phyloP scores from a whole-genome alignment of 2,113 vertebrate genomes.

The Callocephalon fimbriatum region DNA sequence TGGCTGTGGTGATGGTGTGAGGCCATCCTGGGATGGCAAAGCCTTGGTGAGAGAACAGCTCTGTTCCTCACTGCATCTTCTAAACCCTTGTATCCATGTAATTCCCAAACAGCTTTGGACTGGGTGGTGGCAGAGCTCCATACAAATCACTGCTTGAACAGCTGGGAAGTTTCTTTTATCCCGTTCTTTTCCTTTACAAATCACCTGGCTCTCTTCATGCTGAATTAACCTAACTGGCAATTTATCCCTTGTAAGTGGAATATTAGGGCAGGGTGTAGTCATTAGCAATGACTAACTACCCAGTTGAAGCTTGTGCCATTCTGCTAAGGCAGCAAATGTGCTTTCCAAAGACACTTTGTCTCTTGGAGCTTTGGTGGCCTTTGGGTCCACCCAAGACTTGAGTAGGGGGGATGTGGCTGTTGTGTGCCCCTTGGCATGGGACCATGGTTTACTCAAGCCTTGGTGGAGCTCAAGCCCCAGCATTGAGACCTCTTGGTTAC shows the following conservation, averaged over 20 bases:
- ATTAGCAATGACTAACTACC: neutral
- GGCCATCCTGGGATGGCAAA: neutral
- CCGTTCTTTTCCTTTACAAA: neutral
- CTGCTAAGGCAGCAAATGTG: neutral
- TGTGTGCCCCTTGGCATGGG: fast-evolving
- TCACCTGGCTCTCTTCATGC: neutral
- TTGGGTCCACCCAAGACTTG: neutral
- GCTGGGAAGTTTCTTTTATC: neutral
- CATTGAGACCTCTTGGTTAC: fast-evolving
- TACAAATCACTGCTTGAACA: neutral
- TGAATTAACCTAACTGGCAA: slow-evolving; percentile 26
- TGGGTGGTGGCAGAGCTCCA: fast-evolving
- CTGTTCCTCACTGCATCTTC: fast-evolving
- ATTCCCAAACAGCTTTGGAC: fast-evolving
- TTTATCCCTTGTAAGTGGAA: slow-evolving; percentile 41
- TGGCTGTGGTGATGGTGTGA: fast-evolving
- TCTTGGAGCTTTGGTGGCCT: neutral
- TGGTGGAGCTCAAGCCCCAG: fast-evolving
- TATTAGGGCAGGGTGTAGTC: slow-evolving; percentile 17
- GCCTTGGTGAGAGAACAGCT: neutral
- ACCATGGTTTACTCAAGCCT: neutral
- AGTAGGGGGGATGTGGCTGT: fast-evolving
- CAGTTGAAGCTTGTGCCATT: neutral
- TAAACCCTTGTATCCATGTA: fast-evolving
- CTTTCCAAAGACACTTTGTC: fast-evolving